Base-by-base conservation (phyloP, 2,797 vertebrate species). In the Mus minutoides region DNA sequence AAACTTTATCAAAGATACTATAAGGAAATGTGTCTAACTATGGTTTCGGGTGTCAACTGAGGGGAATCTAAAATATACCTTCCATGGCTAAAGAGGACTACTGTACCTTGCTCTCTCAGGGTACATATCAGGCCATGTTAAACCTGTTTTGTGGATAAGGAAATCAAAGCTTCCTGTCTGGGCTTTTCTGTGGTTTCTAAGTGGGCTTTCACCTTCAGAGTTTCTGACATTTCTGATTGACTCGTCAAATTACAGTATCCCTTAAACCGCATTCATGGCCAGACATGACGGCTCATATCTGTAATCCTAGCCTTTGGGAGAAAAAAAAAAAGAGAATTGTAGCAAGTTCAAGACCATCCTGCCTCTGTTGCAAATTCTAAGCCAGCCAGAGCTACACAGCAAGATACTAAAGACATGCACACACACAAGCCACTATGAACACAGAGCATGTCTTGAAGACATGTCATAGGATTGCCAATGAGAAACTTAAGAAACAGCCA, bases 221-320 rank as follows among this genome's bases (percentile, higher is more conserved):
- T 88, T 76, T 76, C 26, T 93, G 73, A 93, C 24, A 91, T 7
- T 83, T 76, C 64, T 43, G 26, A 90, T 21, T 60, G 6, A 3
- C 79, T 7, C 69, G 80, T 96, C 84, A 82, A 83, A 79, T 88
- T 67, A 94, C 91, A 90, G 91, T 73, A 67, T 29, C 58, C 3
- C 79, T 92, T 77, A 62, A 75, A 17, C 24, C 2, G n/a, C 10
- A 40, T 16, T 54, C 67, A 56, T 54, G 34, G 21, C 21, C 46
- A 71, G 84, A 24, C 22, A 26, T 54, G 22, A 54, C 14, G 0
- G 8, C 14, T 40, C 49, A 73, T 2, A 19, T 17, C 34, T 37
- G 34, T 54, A 69, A 87, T 87, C n/a, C 67, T 49, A 73, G 49
- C n/a, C 54, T 24, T 73, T 8, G 19, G 43, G 43, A 85, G 83